phyloP scores from a whole-genome alignment of 2,888 invertebrate species.

The Temnothorax ravouxi region DNA sequence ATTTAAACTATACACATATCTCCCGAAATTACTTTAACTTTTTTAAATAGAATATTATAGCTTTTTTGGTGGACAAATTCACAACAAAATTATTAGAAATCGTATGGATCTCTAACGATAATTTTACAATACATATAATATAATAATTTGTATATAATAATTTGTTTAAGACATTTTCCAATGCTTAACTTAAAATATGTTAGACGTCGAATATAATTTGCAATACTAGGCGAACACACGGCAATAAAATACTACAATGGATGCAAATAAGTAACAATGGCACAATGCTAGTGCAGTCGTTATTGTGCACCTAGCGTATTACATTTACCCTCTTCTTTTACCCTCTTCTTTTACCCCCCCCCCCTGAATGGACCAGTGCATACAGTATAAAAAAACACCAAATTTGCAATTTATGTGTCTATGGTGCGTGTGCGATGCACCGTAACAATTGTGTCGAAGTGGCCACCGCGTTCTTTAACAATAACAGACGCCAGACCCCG shows the following conservation, averaged over 20 bases:
- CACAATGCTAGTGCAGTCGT: conserved; percentile 16
- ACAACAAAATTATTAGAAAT: neutral
- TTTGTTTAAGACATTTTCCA: neutral
- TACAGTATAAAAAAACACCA: conserved; percentile 3
- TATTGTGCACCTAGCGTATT: conserved; percentile 33
- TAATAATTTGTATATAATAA: conserved; percentile 11
- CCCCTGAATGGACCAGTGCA: neutral
- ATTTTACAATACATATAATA: neutral
- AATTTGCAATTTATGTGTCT: conserved; percentile 33
- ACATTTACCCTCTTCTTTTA: neutral
- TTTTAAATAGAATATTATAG: neutral
- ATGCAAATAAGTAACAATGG: conserved; percentile 25
- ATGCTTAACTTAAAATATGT: neutral
- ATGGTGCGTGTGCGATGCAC: conserved; percentile 6
- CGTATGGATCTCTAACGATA: neutral
- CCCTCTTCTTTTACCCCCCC: no score
- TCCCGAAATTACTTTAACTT: neutral
- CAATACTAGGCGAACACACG: neutral
- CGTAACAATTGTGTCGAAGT: conserved; percentile 45
- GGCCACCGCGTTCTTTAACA: conserved; percentile 41
- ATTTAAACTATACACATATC: neutral
- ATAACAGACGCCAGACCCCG: conserved; percentile 52
- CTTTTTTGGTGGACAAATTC: neutral
- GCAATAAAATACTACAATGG: conserved; percentile 1
- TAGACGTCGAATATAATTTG: neutral